Base-by-base conservation (phyloP, 2,888 invertebrate species). In the Nemapogon koenigi region DNA sequence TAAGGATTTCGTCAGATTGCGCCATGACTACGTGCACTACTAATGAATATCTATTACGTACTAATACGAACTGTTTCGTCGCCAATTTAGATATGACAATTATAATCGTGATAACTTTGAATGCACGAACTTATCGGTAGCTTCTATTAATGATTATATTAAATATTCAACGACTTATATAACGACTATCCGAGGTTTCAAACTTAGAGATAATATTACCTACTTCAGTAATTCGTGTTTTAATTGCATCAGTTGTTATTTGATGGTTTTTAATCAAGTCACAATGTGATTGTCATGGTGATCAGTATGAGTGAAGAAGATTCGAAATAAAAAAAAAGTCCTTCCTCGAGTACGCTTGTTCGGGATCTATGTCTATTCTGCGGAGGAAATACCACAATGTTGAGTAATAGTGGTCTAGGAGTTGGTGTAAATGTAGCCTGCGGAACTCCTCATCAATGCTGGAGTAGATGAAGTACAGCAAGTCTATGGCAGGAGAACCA, bases 281-380 rank as follows among this genome's bases (percentile, higher is more conserved):
- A 22, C 6, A 22, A 7, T 22, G 10, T 7, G 10, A 10, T 22
- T 22, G 10, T 10, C 10, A 22, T 22, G 22, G 6, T 22, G 22
- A 22, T 22, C 4, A 10, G 6, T n/a, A n/a, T n/a, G n/a, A n/a
- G n/a, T n/a, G n/a, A n/a, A n/a, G n/a, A n/a, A n/a, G n/a, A n/a
- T n/a, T n/a, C n/a, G n/a, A n/a, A n/a, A n/a, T n/a, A n/a, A n/a
- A n/a, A n/a, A n/a, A n/a, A n/a, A 62, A 68, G 27, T 52, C 51
- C 8, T 56, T 52, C 19, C 55, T 54, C 1, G 69, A 48, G 35
- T 62, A 70, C 0, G 52, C 50, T 10, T 49, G 45, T 2, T 53
- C 50, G 1, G 57, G 49, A 33, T 65, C 52, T 1, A 66, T 42
- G 1, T 44, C 40, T 3, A 67, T 43, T 19, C 52, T 49, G 8